A percentile compares a stretch with the other conserved stretches of the same genome.
These are phyloP conservation scores for Eupelmus urozonus DNA, from an alignment of 2,888 invertebrate species.

Conservation along the genomic window DNA sequence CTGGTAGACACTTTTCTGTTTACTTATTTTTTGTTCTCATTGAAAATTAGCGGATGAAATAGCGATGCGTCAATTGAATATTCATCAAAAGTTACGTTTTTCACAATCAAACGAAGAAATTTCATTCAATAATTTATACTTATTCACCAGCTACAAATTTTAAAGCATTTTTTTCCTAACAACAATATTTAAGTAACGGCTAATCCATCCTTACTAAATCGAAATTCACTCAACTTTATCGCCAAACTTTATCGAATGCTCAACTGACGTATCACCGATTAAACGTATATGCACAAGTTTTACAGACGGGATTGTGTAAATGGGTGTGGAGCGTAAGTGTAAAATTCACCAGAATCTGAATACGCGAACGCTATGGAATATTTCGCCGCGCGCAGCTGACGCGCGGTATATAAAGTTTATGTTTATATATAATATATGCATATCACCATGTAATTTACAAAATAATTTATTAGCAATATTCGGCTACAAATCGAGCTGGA, in stretches of 20 bases:
- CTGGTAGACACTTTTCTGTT: slow-evolving; percentile 52
- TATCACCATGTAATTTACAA: slow-evolving; percentile 50
- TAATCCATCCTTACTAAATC: no score
- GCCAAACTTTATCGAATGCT: slow-evolving; percentile 61
- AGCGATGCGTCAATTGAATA: slow-evolving; percentile 31
- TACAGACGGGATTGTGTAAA: slow-evolving; percentile 62
- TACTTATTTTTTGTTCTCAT: background rate
- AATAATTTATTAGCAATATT: slow-evolving; percentile 55
- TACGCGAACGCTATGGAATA: slow-evolving; percentile 12
- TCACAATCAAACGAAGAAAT: background rate
- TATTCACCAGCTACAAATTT: background rate
- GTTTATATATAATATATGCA: slow-evolving; percentile 27
- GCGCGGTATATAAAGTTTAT: background rate
- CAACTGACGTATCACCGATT: slow-evolving; percentile 63
- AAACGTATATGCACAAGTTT: slow-evolving; percentile 58
- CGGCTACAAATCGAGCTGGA: slow-evolving; percentile 48
- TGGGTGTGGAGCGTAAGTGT: background rate
- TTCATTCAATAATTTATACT: background rate
- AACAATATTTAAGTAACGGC: no score
- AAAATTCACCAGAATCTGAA: slow-evolving; percentile 28
- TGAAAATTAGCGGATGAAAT: slow-evolving; percentile 10
- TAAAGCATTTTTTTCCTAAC: background rate
- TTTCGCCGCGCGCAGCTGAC: background rate
- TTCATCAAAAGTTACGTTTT: slow-evolving; percentile 7
- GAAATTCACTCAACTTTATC: no score